Conservation (phyloP, 2,113 vertebrate species). For the Tauraco erythrolophus region DNA sequence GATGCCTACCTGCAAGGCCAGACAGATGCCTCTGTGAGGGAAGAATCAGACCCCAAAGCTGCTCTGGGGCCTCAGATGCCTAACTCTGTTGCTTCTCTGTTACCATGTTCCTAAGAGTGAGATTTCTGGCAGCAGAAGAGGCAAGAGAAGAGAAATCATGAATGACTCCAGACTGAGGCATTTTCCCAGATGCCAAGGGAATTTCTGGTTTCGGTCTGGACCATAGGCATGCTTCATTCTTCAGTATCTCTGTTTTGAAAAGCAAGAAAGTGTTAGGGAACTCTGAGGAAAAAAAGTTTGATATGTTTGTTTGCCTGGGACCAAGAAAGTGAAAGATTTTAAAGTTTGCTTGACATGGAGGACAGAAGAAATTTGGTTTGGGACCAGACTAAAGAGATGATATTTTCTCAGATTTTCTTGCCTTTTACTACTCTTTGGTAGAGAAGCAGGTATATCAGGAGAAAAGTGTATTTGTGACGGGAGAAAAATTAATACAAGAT, state of each 20-base stretch:
- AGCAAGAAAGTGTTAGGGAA: background rate
- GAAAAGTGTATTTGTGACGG: background rate
- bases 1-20: background rate
- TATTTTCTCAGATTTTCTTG: background rate
- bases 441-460: background rate
- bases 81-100: background rate
- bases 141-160: background rate
- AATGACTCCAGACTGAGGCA: background rate
- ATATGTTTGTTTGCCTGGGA: background rate
- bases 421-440: background rate
- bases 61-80: accelerated
- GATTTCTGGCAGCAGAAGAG: background rate
- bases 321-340: background rate
- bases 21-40: background rate
- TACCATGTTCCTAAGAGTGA: background rate
- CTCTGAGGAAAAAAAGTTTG: background rate
- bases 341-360: background rate
- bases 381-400: background rate
- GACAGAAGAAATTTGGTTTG: background rate
- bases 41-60: background rate
- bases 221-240: background rate
- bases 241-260: background rate
- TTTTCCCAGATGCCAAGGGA: background rate
- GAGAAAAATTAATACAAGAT: background rate
- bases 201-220: background rate